phyloP scores from a whole-genome alignment of 2,797 vertebrate genomes.

The Psittacula derbiana region DNA sequence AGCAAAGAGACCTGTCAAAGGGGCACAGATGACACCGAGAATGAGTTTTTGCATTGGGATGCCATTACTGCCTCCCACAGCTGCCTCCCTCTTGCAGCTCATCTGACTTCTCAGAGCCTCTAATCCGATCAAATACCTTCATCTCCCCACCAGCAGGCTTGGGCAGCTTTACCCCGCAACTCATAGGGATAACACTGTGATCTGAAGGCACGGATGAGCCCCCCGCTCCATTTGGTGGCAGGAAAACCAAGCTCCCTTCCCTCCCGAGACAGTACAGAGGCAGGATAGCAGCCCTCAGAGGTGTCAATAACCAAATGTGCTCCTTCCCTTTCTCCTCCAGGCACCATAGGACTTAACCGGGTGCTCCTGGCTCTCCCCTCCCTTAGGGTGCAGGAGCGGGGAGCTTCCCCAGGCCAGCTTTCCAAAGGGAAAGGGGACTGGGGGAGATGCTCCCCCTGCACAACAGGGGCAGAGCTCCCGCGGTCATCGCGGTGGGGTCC shows the following conservation, averaged over 20 bases:
- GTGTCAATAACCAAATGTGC: neutral
- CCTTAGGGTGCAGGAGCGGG: neutral
- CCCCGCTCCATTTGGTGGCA: accelerated
- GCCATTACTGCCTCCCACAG: neutral
- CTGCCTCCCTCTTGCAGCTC: neutral
- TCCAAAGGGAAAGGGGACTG: neutral
- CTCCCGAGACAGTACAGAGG: neutral
- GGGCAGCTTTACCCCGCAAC: neutral
- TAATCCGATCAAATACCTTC: neutral
- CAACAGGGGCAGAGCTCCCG: neutral
- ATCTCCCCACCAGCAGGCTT: neutral
- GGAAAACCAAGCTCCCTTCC: neutral
- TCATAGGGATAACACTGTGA: neutral
- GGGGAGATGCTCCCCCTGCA: neutral
- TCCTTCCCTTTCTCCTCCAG: neutral
- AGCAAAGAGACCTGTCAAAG: neutral
- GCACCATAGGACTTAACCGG: neutral
- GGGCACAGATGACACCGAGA: neutral
- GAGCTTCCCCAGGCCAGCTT: neutral
- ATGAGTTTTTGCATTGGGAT: neutral
- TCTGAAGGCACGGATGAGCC: neutral
- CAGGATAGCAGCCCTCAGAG: neutral
- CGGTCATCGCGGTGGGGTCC: neutral
- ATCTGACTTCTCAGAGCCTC: neutral
- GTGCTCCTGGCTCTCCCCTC: neutral